A percentile compares a stretch with the other conserved stretches of the same genome.
Conservation (phyloP, 2,113 vertebrate species). For the Romanogobio albipinnatus region DNA sequence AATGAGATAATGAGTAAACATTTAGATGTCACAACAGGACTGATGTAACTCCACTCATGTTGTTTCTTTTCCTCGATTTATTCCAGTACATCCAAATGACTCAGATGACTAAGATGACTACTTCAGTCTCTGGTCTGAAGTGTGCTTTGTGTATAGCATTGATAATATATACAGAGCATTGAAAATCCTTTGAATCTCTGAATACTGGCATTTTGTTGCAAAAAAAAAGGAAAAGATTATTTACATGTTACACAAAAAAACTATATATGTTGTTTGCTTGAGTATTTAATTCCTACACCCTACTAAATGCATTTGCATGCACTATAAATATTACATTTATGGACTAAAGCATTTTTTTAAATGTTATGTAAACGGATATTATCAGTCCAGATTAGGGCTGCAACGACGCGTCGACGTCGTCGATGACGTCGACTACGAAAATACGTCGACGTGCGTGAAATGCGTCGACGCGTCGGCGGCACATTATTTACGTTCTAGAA, state of each 20-base stretch:
- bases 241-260: not conserved
- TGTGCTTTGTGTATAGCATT: not conserved
- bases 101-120: not conserved
- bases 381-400: not conserved
- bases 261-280: not conserved
- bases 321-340: not conserved
- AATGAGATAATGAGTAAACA: slow-evolving; percentile 5
- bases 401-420: no score
- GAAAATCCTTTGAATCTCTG: not conserved
- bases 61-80: not conserved
- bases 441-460: no score
- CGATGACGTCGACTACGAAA: no score
- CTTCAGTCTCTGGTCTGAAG: not conserved
- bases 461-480: no score
- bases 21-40: not conserved
- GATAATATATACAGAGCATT: not conserved
- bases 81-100: not conserved
- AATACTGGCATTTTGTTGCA: not conserved
- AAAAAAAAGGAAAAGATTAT: not conserved
- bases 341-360: not conserved
- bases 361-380: not conserved
- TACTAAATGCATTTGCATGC: not conserved
- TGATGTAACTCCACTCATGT: not conserved
- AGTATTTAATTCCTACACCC: not conserved
- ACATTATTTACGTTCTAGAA: no score